phyloP scores from a whole-genome alignment of 1,140 invertebrate genomes.

The Drosophila miranda region DNA sequence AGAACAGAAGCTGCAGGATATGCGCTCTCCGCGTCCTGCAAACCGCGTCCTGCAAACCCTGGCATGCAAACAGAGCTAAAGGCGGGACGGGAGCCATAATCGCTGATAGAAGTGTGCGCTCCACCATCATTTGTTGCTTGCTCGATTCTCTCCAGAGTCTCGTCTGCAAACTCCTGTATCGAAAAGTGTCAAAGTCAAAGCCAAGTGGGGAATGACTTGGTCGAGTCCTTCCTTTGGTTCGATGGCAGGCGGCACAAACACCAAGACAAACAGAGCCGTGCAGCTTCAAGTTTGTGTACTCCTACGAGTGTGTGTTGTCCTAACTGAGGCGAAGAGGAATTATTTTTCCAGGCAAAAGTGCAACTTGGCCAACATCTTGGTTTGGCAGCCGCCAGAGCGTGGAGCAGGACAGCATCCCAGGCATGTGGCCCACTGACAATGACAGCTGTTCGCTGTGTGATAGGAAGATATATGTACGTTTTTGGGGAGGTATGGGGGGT shows the following conservation, averaged over 20 bases:
- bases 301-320: background rate
- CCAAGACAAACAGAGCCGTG: background rate
- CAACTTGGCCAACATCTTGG: conserved; percentile 6
- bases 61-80: background rate
- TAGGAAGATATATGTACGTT: background rate
- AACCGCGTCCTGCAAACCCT: too few species aligned
- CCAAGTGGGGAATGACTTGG: conserved; percentile 26
- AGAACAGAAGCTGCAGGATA: too few species aligned
- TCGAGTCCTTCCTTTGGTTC: background rate
- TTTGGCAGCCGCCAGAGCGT: background rate
- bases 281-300: background rate
- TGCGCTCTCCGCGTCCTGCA: background rate
- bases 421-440: conserved; percentile 47
- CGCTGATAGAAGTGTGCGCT: too few species aligned
- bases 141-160: background rate
- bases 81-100: too few species aligned
- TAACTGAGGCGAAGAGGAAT: background rate
- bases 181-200: conserved; percentile 35
- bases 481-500: too few species aligned
- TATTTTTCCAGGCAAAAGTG: conserved; percentile 15
- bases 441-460: conserved; percentile 27
- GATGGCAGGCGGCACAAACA: background rate
- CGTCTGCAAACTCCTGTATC: background rate
- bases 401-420: background rate
- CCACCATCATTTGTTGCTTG: too few species aligned